These are phyloP conservation scores for Pelobates fuscus DNA, from an alignment of 2,113 vertebrate genomes.

Conservation along the genomic window DNA sequence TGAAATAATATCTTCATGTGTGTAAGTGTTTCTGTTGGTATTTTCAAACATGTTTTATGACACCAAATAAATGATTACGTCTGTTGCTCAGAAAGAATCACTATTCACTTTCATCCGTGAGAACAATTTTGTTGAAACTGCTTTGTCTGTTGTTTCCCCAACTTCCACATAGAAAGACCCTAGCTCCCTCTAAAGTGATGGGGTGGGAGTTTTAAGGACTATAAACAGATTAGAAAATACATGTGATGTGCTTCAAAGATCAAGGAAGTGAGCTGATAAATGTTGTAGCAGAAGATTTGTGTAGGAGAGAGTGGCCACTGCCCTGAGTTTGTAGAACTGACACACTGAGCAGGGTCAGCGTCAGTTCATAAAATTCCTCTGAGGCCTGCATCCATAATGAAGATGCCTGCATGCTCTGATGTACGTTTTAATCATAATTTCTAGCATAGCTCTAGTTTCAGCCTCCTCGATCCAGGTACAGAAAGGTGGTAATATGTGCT, in stretches of 20 bases:
- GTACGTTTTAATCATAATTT: conserved; percentile 58
- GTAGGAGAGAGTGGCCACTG: conserved; percentile 75
- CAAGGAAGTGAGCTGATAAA: conserved; percentile 94
- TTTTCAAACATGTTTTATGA: too few relatives aligned
- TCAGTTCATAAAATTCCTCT: conserved; percentile 82
- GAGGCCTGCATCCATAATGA: conserved; percentile 65
- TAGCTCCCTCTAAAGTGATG: conserved; percentile 71
- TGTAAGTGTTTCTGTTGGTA: too few relatives aligned
- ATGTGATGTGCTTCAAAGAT: conserved; percentile 95
- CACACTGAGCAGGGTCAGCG: conserved; percentile 86
- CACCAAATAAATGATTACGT: conserved; percentile 44
- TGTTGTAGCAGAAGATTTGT: conserved; percentile 79
- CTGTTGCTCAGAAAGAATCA: conserved; percentile 11
- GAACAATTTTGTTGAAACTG: background rate
- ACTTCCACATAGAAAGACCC: background rate
- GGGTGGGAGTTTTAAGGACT: conserved; percentile 73
- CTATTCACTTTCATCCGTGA: conserved; percentile 28
- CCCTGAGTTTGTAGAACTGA: conserved; percentile 71
- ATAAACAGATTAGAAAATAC: conserved; percentile 84
- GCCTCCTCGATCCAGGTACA: background rate
- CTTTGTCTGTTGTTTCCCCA: conserved; percentile 1
- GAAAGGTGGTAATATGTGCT: background rate
- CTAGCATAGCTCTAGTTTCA: background rate
- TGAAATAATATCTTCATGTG: too few relatives aligned
- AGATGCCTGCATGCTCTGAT: conserved; percentile 54